Base-by-base conservation (phyloP, 2,113 vertebrate genomes). In the Galeopterus variegatus region DNA sequence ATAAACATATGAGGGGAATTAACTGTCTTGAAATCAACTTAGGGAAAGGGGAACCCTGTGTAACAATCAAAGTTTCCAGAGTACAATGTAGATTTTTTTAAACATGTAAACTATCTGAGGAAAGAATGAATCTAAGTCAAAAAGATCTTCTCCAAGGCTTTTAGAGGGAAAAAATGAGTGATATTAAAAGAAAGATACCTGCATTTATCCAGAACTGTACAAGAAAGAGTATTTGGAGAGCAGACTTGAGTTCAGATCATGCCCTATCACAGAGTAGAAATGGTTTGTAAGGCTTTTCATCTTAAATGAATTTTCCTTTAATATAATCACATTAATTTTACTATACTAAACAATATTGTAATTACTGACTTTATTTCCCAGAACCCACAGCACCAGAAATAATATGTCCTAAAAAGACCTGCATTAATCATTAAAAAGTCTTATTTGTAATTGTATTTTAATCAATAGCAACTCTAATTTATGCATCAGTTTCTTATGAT, bases 291-390 rank as follows among this genome's bases (percentile, higher is more conserved):
- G 26, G 21, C 52, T 93, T 89, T 88, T 76, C 11, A 93, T 11
- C 17, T 56, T 56, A 77, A 84, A 69, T 60, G 6, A 48, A 64
- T 72, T 90, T 56, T 48, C 13, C 21, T 24, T 75, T 82, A 69
- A 50, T 82, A 56, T 12, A 93, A n/a, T 17, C 6, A 64, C 50
- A n/a, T 89, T 79, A 48, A 64, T 84, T 93, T 84, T 69, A 89
- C 21, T 62, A 17, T 23, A 70, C 26, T 52, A 60, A 54, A 84
- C 2, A 54, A 62, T 70, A 70, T 92, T 73, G 76, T 81, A 6
- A 58, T 95, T 75, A 33, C 50, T 81, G 60, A 62, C 18, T 93
- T 93, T 60, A 77, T 83, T 70, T 83, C 19, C 31, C 41, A 93
- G 41, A 41, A 88, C 3, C 2, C 15, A 77, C 19, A 95, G 41